Base-by-base conservation (phyloP, 2,888 invertebrate species). In the Drosophila mayaguana region DNA sequence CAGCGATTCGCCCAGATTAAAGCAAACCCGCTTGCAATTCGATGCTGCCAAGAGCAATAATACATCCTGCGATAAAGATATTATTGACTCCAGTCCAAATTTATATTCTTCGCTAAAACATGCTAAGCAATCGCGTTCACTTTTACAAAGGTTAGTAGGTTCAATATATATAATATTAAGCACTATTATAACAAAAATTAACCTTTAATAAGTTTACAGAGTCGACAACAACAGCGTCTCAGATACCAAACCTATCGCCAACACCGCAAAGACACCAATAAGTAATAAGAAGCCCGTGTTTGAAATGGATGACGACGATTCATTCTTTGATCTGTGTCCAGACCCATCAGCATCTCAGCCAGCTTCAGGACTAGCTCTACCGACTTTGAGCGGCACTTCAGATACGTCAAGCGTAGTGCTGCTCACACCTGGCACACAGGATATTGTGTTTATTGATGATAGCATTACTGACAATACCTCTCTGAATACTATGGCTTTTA, bases 401-500 rank as follows among this genome's bases (percentile, higher is more conserved):
- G 53, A 80, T 40, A 62, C 76, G 3, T 79, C 84, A 9, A 92
- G 93, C 64, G 85, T 92, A 4, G 63, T 92, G 0, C 65, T 91
- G 38, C 73, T 92, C 36, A 89, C 92, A 14, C 92, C 92, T 12
- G 78, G 68, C n/a, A 89, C 91, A 0, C 91, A 91, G 50, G 93
- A 92, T 11, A 85, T 92, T 20, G 89, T 92, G 38, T 91, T 92
- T 54, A 42, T 92, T 14, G 91, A 92, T 60, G 92, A 92, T 42
- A 88, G 81, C 34, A 72, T 63, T 50, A 75, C 76, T 8, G 81
- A 79, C 11, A 63, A 67, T 0, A 55, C n/a, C 20, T 18, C 8
- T 14, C 43, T 85, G 22, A 89, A 84, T 11, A 90, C 84, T 2
- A 88, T 91, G 85, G 91, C 90, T 59, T 80, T 92, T 63, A 63